Evolutionary conservation across 2,113 vertebrate genomes (phyloP).

Genomic region (Nothocercus nigrocapillus): DNA sequence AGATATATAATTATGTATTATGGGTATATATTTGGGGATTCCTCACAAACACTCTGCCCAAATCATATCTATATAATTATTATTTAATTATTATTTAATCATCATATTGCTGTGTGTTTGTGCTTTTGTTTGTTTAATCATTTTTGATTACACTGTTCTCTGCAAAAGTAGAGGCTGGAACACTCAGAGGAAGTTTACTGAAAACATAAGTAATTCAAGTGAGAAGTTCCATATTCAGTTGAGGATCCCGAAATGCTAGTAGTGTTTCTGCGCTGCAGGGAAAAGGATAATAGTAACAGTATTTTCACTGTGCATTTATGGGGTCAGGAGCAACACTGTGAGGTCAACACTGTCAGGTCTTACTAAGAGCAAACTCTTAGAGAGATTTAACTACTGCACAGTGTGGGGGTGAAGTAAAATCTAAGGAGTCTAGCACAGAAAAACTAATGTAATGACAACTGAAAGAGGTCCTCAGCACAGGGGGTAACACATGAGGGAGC

Average conservation of each 20-base stretch:
- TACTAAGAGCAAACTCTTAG: not conserved
- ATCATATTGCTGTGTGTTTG: not conserved
- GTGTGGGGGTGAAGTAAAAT: not conserved
- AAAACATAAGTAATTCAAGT: not conserved
- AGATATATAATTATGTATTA: too few species aligned
- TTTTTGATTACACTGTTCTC: not conserved
- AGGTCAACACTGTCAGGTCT: not conserved
- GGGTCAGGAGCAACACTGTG: not conserved
- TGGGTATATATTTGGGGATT: not conserved
- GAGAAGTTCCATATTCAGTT: not conserved
- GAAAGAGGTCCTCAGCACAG: not conserved
- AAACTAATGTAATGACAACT: not conserved
- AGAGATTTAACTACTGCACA: not conserved
- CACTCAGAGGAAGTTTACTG: not conserved
- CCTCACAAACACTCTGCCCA: too few species aligned
- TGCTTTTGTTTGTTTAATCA: not conserved
- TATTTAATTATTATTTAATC: too few species aligned
- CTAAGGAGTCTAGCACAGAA: not conserved
- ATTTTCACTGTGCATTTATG: not conserved
- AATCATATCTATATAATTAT: too few species aligned
- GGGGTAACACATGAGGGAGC: not conserved
- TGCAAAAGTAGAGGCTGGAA: not conserved
- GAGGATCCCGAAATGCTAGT: not conserved
- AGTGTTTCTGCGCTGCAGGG: not conserved
- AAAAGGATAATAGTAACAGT: not conserved